Evolutionary conservation across 2,888 invertebrate genomes (phyloP), one percentile per base, ranked within the genome.

Genomic region (Dolichomitus sp.): DNA sequence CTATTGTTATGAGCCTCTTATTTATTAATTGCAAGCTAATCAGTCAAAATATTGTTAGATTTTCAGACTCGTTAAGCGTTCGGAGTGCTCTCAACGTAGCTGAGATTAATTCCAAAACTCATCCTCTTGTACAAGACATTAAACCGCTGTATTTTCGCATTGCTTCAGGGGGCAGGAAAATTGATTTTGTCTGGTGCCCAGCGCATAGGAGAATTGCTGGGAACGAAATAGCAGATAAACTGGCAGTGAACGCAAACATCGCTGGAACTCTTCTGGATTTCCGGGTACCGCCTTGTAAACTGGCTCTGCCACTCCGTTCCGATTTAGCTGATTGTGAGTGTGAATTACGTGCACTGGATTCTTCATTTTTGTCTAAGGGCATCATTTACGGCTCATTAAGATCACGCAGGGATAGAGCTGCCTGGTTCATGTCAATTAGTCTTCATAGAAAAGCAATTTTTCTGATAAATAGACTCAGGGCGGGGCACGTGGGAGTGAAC

Each of bases 91-190:
- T 69, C 4, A 27, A 9, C 7, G 12, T 9, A 2, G 52, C 52
- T 0, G 69, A 37, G 6, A 5, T 69, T 12, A 33, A n/a, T 12
- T 19, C 30, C 14, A 50, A 69, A 14, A 52, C 69, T n/a, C 45
- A 33, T 14, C 69, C 69, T 3, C 7, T 27, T 9, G 14, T 69
- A 12, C 30, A 17, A 3, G 69, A 69, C 7, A 69, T 69, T 5
- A 69, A 69, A 69, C 50, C 45, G 19, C n/a, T 69, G 2, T 37
- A 48, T 30, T 19, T 19, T 11, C n/a, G 69, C 2, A 30, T 57
- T 4, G 1, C 27, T 5, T 27, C 30, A 1, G 11, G 30, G 12
- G 30, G 30, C 9, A 3, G 27, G 27, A 30, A 30, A 9, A 30
- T 27, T 11, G 9, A 9, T 27, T 57, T 57, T 57, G 30, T 57